Evolutionary conservation across 2,888 invertebrate species (phyloP).

Genomic region (Acrobasis repandana): DNA sequence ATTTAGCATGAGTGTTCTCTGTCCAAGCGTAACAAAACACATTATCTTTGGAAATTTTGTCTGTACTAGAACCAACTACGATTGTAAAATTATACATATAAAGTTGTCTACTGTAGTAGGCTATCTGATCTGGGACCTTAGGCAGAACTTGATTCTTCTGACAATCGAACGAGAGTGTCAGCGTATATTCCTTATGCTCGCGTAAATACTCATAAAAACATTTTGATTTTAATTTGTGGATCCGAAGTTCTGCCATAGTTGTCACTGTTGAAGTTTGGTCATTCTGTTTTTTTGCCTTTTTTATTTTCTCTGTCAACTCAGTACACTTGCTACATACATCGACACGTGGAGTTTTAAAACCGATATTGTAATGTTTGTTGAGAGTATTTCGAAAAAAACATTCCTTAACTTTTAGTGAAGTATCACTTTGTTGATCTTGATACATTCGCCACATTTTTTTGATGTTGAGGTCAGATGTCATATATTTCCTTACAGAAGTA

Average conservation of each 20-base stretch:
- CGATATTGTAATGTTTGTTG: conserved; percentile 27
- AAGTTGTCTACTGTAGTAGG: background rate
- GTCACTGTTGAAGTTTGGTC: conserved; percentile 1
- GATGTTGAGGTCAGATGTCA: conserved; percentile 27
- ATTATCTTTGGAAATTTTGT: background rate
- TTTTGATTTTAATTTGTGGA: conserved; percentile 21
- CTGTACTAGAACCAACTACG: background rate
- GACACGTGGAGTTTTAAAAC: conserved; percentile 23
- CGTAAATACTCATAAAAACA: conserved; percentile 23
- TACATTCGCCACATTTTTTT: conserved; percentile 27
- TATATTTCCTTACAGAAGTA: conserved; percentile 33
- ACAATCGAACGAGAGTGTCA: conserved; percentile 1
- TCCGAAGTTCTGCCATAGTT: conserved; percentile 6
- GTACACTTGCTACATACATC: conserved; percentile 25
- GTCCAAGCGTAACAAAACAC: conserved; percentile 1
- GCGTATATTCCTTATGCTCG: conserved; percentile 14
- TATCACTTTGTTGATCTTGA: conserved; percentile 3
- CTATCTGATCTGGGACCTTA: background rate
- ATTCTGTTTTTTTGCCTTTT: conserved; percentile 10
- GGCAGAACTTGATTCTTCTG: conserved; percentile 2
- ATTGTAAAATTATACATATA: conserved; percentile 3
- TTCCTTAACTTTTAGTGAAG: conserved; percentile 19
- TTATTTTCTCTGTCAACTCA: conserved; percentile 24
- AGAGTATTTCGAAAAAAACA: conserved; percentile 27
- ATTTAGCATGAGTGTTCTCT: background rate